Percentiles rank a stretch among this genome's conserved stretches.
phyloP scores from a whole-genome alignment of 2,113 vertebrate species.

The Bufo bufo region DNA sequence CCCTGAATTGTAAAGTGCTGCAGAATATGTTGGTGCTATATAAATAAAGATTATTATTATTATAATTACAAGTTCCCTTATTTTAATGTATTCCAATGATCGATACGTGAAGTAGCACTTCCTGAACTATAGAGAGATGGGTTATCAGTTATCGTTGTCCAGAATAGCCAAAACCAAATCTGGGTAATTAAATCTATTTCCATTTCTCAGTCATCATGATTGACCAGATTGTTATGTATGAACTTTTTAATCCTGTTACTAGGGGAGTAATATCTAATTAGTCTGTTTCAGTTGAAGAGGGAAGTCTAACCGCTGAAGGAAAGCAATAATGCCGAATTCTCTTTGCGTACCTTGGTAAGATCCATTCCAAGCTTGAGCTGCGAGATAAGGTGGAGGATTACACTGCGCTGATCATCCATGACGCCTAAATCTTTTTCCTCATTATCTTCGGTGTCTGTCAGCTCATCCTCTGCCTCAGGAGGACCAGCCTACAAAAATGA shows the following conservation, averaged over 20 bases:
- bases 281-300: slow-evolving; percentile 1
- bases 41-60: background rate
- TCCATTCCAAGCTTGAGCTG: slow-evolving; percentile 98
- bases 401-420: slow-evolving; percentile 90
- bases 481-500: slow-evolving; percentile 70
- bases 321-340: slow-evolving; percentile 37
- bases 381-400: slow-evolving; percentile 94
- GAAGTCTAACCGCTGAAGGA: background rate
- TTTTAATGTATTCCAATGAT: background rate
- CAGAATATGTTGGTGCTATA: too few species aligned
- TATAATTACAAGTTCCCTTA: too few species aligned
- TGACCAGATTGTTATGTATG: slow-evolving; percentile 16
- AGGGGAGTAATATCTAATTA: slow-evolving; percentile 47
- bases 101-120: background rate
- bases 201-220: background rate
- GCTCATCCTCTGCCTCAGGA: slow-evolving; percentile 80
- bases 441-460: slow-evolving; percentile 88
- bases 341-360: slow-evolving; percentile 82
- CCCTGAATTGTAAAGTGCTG: too few species aligned
- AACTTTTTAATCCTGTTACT: slow-evolving; percentile 40
- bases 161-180: background rate
- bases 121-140: slow-evolving; percentile 15
- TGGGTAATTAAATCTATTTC: slow-evolving; percentile 16
- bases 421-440: slow-evolving; percentile 88
- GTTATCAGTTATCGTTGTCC: background rate